phyloP scores from a whole-genome alignment of 2,797 vertebrate genomes.

The Xenopus petersii region DNA sequence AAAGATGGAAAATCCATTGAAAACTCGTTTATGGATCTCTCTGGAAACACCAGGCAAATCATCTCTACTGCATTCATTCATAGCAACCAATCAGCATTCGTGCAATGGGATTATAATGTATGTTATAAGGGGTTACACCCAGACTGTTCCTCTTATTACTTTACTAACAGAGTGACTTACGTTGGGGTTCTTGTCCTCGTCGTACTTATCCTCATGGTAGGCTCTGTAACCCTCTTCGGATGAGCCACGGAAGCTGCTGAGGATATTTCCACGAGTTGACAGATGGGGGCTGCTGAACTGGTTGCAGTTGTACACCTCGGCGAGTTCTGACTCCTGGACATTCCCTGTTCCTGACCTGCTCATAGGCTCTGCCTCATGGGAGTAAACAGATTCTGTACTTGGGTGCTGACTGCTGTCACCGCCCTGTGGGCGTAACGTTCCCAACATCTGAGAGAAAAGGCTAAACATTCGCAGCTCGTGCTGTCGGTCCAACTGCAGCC shows the following conservation, averaged over 20 bases:
- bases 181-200: conserved; percentile 80
- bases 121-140: too few relatives aligned
- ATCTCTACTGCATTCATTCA: too few relatives aligned
- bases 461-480: conserved; percentile 79
- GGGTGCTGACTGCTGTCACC: neutral
- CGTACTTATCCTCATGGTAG: conserved; percentile 76
- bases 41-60: too few relatives aligned
- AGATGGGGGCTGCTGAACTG: conserved; percentile 60
- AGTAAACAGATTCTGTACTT: conserved; percentile 45
- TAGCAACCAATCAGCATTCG: too few relatives aligned
- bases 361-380: conserved; percentile 36
- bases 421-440: conserved; percentile 60
- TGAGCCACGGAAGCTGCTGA: conserved; percentile 72
- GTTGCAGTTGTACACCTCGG: conserved; percentile 14
- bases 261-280: conserved; percentile 66
- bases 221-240: conserved; percentile 79
- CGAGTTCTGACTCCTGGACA: conserved; percentile 15
- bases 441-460: conserved; percentile 75
- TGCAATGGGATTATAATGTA: too few relatives aligned
- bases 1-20: too few relatives aligned
- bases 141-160: too few relatives aligned
- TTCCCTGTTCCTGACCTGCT: conserved; percentile 34
- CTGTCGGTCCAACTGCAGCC: conserved; percentile 74
- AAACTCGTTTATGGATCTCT: too few relatives aligned
- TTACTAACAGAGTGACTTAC: conserved; percentile 67